Conservation (phyloP, 2,797 vertebrate genomes). For the Rachycentron canadum region DNA sequence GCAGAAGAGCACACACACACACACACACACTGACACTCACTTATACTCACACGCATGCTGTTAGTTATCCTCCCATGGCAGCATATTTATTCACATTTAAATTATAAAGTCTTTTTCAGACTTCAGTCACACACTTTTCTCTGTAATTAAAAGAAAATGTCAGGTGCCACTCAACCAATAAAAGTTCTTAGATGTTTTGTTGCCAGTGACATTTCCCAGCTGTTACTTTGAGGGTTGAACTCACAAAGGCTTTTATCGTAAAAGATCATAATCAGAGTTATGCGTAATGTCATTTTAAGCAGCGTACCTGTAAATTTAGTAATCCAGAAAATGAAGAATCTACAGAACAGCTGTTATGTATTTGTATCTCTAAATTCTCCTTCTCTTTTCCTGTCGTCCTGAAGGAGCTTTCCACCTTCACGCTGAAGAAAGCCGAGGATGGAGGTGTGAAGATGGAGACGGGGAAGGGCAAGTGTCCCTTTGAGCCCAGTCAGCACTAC, state of each 20-base stretch:
- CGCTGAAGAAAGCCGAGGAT: constrained; percentile 81
- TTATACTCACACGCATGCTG: neutral
- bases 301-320: neutral
- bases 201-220: constrained; percentile 9
- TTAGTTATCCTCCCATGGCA: neutral
- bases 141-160: neutral
- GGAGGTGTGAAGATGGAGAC: constrained; percentile 85
- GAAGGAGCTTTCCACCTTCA: constrained; percentile 86
- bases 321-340: neutral
- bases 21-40: neutral
- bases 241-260: constrained; percentile 4
- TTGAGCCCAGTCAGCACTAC: constrained; percentile 91
- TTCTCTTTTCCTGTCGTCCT: constrained; percentile 39
- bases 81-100: constrained; percentile 1
- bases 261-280: constrained; percentile 14
- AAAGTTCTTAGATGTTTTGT: constrained; percentile 20
- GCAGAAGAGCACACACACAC: neutral
- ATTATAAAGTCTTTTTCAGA: constrained; percentile 3
- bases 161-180: constrained; percentile 7
- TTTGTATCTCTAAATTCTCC: neutral
- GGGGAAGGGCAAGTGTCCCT: constrained; percentile 92
- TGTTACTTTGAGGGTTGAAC: neutral
- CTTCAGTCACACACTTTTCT: neutral
- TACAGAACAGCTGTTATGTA: neutral
- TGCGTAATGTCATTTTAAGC: constrained; percentile 23